These are phyloP conservation scores for Grallaria varia DNA, from an alignment of 2,113 vertebrate genomes.

Conservation along the genomic window DNA sequence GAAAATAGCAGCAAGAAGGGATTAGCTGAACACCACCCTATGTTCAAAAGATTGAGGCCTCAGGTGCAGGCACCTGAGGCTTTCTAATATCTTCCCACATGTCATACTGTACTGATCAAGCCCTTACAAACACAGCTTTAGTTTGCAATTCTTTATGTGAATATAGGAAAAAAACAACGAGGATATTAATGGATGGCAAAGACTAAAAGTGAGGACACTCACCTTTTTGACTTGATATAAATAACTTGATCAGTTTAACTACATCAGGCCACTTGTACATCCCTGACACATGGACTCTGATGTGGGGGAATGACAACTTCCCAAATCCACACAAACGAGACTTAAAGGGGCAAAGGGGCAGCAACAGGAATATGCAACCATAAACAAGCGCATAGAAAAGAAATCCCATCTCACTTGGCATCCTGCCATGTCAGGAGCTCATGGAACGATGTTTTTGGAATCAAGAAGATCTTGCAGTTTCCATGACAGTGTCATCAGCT, in stretches of 20 bases:
- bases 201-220: neutral
- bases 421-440: neutral
- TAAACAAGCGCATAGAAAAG: neutral
- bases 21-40: neutral
- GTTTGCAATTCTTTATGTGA: neutral
- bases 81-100: neutral
- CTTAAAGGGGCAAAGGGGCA: neutral
- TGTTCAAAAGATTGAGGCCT: neutral
- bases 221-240: neutral
- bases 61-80: neutral
- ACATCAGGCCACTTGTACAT: neutral
- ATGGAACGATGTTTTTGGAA: neutral
- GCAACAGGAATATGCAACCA: neutral
- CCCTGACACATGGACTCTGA: neutral
- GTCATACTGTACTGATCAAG: neutral
- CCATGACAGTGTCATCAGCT: neutral
- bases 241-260: neutral
- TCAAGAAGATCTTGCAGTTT: neutral
- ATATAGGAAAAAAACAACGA: neutral
- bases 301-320: neutral
- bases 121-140: neutral
- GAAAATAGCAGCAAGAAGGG: conserved; percentile 53
- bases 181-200: neutral
- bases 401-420: neutral
- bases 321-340: neutral